Percentiles rank a stretch among this genome's conserved stretches.
phyloP scores from a whole-genome alignment of 2,797 vertebrate genomes.

The Dallia pectoralis region DNA sequence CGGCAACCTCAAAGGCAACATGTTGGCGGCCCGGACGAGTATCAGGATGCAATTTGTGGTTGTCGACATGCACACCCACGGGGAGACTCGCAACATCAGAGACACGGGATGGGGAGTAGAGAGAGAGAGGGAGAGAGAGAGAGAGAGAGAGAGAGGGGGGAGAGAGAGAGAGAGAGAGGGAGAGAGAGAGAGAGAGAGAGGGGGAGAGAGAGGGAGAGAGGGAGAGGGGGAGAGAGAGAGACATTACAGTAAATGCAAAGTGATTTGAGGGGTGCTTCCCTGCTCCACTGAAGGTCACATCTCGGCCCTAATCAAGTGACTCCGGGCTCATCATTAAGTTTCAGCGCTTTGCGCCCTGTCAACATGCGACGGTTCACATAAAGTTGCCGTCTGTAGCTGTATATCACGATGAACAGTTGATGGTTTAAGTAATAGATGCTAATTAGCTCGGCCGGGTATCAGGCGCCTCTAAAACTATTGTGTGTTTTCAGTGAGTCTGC shows the following conservation, averaged over 20 bases:
- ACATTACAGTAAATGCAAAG: background rate
- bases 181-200: background rate
- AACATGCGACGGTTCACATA: background rate
- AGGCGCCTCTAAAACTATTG: background rate
- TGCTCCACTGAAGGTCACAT: background rate
- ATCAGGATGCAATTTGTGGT: constrained; percentile 35
- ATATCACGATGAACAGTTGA: background rate
- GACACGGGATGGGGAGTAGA: background rate
- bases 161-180: background rate
- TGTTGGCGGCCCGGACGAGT: constrained; percentile 37
- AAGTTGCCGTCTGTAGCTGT: too few species aligned
- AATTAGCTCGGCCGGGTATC: background rate
- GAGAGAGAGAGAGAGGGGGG: too few species aligned
- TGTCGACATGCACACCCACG: constrained; percentile 25
- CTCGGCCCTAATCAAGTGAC: background rate
- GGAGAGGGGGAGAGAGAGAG: background rate
- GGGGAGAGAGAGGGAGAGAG: too few species aligned
- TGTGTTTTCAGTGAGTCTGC: background rate
- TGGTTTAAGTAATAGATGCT: background rate
- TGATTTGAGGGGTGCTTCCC: background rate
- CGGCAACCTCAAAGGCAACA: constrained; percentile 39
- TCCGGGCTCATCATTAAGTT: background rate
- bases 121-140: too few species aligned
- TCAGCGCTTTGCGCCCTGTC: background rate
- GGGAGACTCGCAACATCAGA: constrained; percentile 30